Conservation (phyloP, 2,797 vertebrate genomes). For the Morus bassanus region DNA sequence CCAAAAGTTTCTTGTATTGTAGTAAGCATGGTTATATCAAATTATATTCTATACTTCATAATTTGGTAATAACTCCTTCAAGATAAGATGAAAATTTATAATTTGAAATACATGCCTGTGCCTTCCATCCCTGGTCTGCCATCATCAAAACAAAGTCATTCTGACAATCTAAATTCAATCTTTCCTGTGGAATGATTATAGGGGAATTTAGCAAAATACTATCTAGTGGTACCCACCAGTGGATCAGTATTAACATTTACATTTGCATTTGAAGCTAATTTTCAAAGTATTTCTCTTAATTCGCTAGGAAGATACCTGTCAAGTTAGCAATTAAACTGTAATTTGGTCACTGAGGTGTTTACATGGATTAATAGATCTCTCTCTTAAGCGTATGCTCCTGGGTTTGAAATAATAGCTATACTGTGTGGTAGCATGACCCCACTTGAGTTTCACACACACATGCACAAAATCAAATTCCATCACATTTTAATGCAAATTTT, state of each 20-base stretch:
- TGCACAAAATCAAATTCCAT: conserved; percentile 75
- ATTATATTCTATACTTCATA: not conserved
- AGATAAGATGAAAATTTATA: not conserved
- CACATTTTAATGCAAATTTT: conserved; percentile 83
- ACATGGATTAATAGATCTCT: conserved; percentile 69
- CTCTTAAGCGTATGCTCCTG: conserved; percentile 44
- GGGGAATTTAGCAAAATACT: conserved; percentile 8
- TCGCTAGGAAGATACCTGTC: conserved; percentile 56
- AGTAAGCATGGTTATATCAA: not conserved
- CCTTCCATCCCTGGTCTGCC: not conserved
- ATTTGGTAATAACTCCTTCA: not conserved
- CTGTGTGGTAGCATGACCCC: conserved; percentile 71
- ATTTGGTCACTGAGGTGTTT: conserved; percentile 72
- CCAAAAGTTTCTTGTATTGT: not conserved
- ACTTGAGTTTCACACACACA: conserved; percentile 71
- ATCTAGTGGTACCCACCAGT: conserved; percentile 1
- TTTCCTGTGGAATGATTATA: conserved; percentile 21
- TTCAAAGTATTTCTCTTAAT: conserved; percentile 57
- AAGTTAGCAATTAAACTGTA: conserved; percentile 68
- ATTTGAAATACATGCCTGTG: not conserved
- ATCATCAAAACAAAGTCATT: conserved; percentile 16
- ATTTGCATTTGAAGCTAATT: conserved; percentile 58
- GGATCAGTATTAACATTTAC: conserved; percentile 42
- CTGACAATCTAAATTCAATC: not conserved
- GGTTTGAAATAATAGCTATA: conserved; percentile 74